These are phyloP conservation scores for Linyphia triangularis DNA, from an alignment of 2,888 invertebrate genomes.

Conservation along the genomic window DNA sequence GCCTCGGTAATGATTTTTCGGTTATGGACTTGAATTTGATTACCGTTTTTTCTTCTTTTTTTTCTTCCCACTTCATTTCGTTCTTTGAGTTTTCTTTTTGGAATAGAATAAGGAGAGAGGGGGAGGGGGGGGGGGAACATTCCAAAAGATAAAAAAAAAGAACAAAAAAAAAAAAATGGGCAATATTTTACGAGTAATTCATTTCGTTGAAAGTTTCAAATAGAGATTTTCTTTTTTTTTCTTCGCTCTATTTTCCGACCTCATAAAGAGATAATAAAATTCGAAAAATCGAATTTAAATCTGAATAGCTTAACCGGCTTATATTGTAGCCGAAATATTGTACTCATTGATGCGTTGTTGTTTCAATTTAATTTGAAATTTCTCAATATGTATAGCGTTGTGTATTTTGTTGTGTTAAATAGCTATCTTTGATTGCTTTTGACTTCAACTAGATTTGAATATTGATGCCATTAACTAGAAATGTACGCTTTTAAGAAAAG, in stretches of 20 bases:
- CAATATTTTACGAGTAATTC: constrained; percentile 31
- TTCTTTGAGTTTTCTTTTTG: not conserved
- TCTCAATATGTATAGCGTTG: no score
- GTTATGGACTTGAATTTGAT: constrained; percentile 73
- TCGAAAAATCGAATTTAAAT: constrained; percentile 1
- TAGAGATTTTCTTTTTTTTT: not conserved
- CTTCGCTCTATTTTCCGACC: not conserved
- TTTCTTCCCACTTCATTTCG: constrained; percentile 24
- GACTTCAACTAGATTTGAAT: no score
- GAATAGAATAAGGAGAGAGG: not conserved
- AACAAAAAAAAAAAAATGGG: not conserved
- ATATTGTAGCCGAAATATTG: no score
- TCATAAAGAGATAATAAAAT: not conserved
- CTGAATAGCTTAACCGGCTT: not conserved
- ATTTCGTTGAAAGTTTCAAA: not conserved
- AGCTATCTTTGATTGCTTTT: no score
- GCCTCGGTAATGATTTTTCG: constrained; percentile 69
- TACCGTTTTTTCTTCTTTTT: constrained; percentile 42
- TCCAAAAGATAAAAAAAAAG: not conserved
- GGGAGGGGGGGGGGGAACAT: not conserved
- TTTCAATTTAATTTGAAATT: no score
- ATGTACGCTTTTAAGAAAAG: no score
- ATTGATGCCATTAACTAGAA: no score
- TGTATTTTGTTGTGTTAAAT: no score
- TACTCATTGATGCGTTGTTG: no score